Conservation (phyloP, 1,140 invertebrate genomes). For the Spodoptera frugiperda region DNA sequence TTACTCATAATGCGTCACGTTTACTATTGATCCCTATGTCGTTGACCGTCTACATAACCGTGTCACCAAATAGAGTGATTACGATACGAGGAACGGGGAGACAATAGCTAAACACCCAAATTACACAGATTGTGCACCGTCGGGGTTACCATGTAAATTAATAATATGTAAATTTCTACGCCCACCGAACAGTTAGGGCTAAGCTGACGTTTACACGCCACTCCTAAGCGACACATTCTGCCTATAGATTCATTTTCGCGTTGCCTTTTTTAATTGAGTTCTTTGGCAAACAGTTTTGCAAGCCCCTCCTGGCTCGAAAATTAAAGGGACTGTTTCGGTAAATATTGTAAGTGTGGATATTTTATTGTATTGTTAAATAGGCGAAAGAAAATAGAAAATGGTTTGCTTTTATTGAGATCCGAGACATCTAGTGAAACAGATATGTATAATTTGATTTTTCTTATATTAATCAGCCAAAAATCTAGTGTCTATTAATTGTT, state of each 20-base stretch:
- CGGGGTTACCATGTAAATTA: slow-evolving; percentile 76
- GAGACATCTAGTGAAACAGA: too few relatives aligned
- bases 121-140: slow-evolving; percentile 74
- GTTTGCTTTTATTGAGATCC: too few relatives aligned
- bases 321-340: not conserved
- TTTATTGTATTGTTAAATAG: too few relatives aligned
- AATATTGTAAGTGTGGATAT: too few relatives aligned
- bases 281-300: slow-evolving; percentile 27
- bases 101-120: slow-evolving; percentile 74
- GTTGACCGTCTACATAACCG: slow-evolving; percentile 38
- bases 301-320: not conserved
- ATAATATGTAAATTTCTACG: slow-evolving; percentile 81
- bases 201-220: slow-evolving; percentile 58
- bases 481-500: too few relatives aligned
- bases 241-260: slow-evolving; percentile 61
- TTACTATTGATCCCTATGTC: slow-evolving; percentile 31
- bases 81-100: slow-evolving; percentile 48
- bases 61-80: slow-evolving; percentile 50
- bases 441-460: too few relatives aligned
- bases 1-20: slow-evolving; percentile 20
- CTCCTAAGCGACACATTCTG: slow-evolving; percentile 52
- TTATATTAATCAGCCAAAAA: too few relatives aligned
- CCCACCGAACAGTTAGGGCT: slow-evolving; percentile 60
- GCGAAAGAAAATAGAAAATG: too few relatives aligned
- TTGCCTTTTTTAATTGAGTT: slow-evolving; percentile 57